phyloP scores from a whole-genome alignment of 2,797 vertebrate genomes.

The Siniperca obscura region DNA sequence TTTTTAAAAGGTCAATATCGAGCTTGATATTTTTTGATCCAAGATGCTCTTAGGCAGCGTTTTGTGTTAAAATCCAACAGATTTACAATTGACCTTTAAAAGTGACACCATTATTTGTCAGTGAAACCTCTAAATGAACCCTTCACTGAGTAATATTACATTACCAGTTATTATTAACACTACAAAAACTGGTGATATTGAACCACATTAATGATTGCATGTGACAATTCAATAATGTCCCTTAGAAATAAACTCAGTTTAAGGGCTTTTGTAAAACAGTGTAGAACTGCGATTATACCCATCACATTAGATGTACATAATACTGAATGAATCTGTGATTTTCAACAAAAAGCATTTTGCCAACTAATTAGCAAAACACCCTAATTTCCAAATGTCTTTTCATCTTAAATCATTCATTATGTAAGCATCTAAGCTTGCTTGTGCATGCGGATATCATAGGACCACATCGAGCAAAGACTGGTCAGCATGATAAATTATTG shows the following conservation, averaged over 20 bases:
- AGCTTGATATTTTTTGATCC: neutral
- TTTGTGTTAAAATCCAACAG: neutral
- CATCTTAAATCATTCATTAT: neutral
- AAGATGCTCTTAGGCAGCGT: neutral
- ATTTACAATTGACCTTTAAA: neutral
- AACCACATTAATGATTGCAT: neutral
- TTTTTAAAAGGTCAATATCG: neutral
- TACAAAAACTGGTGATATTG: neutral
- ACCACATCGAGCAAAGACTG: neutral
- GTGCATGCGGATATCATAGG: neutral
- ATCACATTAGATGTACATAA: neutral
- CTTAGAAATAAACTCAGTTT: neutral
- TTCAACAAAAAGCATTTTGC: neutral
- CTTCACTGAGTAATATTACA: neutral
- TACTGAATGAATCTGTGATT: neutral
- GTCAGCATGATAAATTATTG: neutral
- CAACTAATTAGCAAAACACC: neutral
- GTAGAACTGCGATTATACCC: neutral
- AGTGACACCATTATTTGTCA: neutral
- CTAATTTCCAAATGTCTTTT: neutral
- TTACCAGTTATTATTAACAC: neutral
- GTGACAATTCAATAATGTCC: neutral
- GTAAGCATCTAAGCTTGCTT: neutral
- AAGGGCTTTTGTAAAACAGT: neutral
- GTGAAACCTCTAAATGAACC: neutral